Percentiles rank a stretch among this genome's conserved stretches.
These are phyloP conservation scores for Paramisgurnus dabryanus DNA, from an alignment of 2,113 vertebrate species.

Conservation along the genomic window DNA sequence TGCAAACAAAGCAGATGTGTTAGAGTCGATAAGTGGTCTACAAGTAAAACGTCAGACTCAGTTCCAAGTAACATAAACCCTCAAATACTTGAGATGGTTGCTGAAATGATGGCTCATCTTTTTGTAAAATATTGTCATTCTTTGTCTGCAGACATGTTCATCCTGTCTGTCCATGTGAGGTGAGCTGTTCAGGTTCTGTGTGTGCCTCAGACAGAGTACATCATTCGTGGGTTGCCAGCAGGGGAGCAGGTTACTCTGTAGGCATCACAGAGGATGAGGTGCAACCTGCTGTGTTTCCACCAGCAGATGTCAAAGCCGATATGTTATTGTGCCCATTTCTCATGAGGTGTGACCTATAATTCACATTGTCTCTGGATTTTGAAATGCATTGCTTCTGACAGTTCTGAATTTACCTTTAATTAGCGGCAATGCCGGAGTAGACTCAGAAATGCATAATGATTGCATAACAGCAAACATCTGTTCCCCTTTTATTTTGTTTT, in stretches of 20 bases:
- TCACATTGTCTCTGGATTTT: conserved; percentile 19
- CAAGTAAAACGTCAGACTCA: neutral
- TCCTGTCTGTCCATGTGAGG: conserved; percentile 1
- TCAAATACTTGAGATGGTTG: neutral
- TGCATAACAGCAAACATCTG: conserved; percentile 44
- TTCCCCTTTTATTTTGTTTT: neutral
- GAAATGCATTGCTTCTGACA: conserved; percentile 21
- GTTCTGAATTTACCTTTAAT: conserved; percentile 38
- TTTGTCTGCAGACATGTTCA: neutral
- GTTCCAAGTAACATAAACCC: neutral
- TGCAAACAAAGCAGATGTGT: neutral
- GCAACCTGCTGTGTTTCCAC: conserved; percentile 11
- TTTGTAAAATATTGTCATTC: neutral
- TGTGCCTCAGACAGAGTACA: conserved; percentile 9
- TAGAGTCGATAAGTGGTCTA: neutral
- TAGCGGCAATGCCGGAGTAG: conserved; percentile 7
- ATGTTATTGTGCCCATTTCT: conserved; percentile 12
- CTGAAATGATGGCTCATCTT: neutral
- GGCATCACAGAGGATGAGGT: conserved; percentile 29
- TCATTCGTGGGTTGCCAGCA: conserved; percentile 3
- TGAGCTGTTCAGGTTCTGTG: neutral
- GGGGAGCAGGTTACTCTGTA: conserved; percentile 8
- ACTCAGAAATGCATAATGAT: conserved; percentile 12
- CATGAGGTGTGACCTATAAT: conserved; percentile 29
- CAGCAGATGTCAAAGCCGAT: conserved; percentile 26